Evolutionary conservation across 2,113 vertebrate genomes (phyloP), one percentile per base, ranked within the genome.

Genomic region (Colistium nudipinnis): DNA sequence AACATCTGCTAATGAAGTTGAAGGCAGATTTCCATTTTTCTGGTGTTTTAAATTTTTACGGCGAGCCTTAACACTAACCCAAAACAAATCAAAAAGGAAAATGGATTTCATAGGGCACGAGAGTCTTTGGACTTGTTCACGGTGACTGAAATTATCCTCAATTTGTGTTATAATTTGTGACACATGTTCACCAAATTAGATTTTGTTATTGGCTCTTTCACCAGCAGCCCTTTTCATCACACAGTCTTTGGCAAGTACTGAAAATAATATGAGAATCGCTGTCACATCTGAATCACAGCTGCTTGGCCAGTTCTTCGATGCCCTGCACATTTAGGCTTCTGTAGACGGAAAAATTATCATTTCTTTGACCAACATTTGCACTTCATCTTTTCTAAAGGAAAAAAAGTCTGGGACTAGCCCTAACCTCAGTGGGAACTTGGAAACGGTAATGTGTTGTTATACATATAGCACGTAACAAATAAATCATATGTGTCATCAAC

Each of bases 161-260:
- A 48, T 43, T 47, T 71, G 62, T 48, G n/a, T 31, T 59, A 71
- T 55, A 64, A 76, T 76, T 69, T 65, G 54, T 76, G 72, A 61
- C 36, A 63, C 72, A 41, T 74, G 41, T 64, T 74, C 41, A 52
- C 53, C 19, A 59, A 49, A 70, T 70, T 19, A 47, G 41, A 59
- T 76, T 63, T 66, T 73, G 52, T 73, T 39, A 19, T 60, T 25
- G 52, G 30, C 48, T 80, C n/a, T 41, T 35, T 62, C 7, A 7
- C 28, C 36, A 65, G 35, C 38, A 17, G 27, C 19, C n/a, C 9
- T 67, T 70, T 52, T 75, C 48, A 55, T 55, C 13, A 35, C 7
- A 36, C 33, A 41, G 31, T 39, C 9, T n/a, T 3, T 30, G n/a
- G 7, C 13, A 5, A 36, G 9, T n/a, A 0, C 45, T 62, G 19